Evolutionary conservation across 2,888 invertebrate species (phyloP).

Genomic region (Rosalia funebris): DNA sequence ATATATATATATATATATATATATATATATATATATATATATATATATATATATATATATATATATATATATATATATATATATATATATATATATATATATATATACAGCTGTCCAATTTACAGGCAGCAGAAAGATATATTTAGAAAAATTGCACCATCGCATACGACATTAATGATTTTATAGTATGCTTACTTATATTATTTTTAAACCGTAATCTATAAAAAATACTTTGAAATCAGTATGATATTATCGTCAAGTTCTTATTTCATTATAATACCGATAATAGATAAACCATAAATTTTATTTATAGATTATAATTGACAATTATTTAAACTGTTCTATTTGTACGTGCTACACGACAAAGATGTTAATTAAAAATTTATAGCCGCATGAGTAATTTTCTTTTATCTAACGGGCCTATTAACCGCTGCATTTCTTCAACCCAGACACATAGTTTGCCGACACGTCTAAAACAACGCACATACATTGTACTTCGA

Average conservation of each 20-base stretch:
- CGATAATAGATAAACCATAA: conserved; percentile 22
- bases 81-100: too few species aligned
- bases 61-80: too few species aligned
- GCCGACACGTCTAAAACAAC: neutral
- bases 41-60: too few species aligned
- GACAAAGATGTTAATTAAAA: neutral
- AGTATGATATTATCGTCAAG: conserved; percentile 22
- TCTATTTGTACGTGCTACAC: neutral
- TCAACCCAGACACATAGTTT: too few species aligned
- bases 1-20: too few species aligned
- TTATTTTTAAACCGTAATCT: conserved; percentile 26
- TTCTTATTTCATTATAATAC: conserved; percentile 25
- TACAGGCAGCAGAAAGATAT: too few species aligned
- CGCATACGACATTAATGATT: conserved; percentile 5
- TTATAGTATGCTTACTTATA: conserved; percentile 15
- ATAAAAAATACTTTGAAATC: conserved; percentile 24
- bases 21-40: too few species aligned
- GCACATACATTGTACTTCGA: neutral
- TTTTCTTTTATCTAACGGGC: neutral
- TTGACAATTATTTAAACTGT: conserved; percentile 20
- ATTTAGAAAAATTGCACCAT: neutral
- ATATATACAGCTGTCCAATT: too few species aligned
- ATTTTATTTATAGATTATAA: conserved; percentile 19
- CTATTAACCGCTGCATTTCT: too few species aligned
- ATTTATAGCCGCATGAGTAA: neutral